These are phyloP conservation scores for Dendrophyllia cribrosa DNA, from an alignment of 64 coral and sea anemone genomes.

Conservation along the genomic window DNA sequence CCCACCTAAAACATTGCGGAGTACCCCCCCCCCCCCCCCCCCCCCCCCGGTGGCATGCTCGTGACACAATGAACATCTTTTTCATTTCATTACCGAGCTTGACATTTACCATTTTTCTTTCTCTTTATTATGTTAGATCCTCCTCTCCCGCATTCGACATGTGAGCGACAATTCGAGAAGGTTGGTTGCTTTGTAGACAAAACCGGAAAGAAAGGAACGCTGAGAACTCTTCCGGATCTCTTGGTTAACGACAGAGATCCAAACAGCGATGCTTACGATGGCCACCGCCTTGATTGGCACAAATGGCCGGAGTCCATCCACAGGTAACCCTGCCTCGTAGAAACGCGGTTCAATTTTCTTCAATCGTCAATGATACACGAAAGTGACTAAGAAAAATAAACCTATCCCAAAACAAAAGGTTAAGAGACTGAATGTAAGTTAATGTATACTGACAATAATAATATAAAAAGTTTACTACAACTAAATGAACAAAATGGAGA, in stretches of 20 bases:
- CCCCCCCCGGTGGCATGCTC: no score
- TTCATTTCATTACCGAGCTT: no score
- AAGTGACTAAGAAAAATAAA: no score
- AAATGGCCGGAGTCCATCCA: conserved; percentile 73
- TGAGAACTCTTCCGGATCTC: conserved; percentile 50
- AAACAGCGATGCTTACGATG: conserved; percentile 64
- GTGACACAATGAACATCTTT: no score
- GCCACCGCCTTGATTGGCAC: conserved; percentile 76
- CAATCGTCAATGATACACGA: no score
- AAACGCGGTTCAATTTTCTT: not conserved
- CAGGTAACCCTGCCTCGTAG: conserved; percentile 33
- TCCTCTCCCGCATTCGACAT: conserved; percentile 36
- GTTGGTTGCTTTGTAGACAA: conserved; percentile 56
- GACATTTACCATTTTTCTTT: not conserved
- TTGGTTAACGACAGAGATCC: conserved; percentile 69
- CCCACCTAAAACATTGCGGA: no score
- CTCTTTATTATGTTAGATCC: not conserved
- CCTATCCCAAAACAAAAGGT: no score
- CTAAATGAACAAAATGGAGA: no score
- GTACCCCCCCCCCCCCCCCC: no score
- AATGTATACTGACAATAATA: no score
- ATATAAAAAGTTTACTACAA: no score
- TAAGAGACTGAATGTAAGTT: no score
- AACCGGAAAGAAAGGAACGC: not conserved
- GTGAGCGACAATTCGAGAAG: conserved; percentile 52